Percentiles rank a stretch among this genome's conserved stretches.
phyloP scores from a whole-genome alignment of 2,113 vertebrate genomes.

The Electrona antarctica region DNA sequence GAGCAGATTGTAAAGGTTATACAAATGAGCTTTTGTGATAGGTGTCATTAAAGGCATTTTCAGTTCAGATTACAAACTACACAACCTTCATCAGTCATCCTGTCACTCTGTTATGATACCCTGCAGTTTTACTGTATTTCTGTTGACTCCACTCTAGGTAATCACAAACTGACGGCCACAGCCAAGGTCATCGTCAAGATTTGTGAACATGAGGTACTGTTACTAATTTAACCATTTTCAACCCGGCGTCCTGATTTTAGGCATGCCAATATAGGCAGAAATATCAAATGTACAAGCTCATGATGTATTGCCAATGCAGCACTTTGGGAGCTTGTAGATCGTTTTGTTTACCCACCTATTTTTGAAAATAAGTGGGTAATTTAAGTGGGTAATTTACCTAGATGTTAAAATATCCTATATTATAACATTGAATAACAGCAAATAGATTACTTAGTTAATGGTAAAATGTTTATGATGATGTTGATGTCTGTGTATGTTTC shows the following conservation, averaged over 20 bases:
- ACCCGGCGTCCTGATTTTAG: neutral
- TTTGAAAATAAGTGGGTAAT: no score
- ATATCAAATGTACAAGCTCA: no score
- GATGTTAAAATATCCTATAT: no score
- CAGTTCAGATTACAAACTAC: no score
- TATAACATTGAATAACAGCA: no score
- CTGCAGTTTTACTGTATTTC: neutral
- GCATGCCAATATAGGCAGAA: neutral
- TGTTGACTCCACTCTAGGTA: conserved; percentile 79
- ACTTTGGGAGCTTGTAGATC: no score
- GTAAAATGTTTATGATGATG: neutral
- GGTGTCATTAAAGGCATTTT: no score
- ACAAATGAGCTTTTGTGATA: no score
- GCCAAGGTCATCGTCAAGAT: conserved; percentile 99
- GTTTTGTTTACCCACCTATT: no score
- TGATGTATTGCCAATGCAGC: no score
- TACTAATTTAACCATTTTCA: neutral
- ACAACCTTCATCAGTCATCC: neutral
- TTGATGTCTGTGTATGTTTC: conserved; percentile 42
- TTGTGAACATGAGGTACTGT: conserved; percentile 95
- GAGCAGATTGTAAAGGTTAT: no score
- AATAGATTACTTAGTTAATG: neutral
- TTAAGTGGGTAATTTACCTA: no score
- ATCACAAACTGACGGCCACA: conserved; percentile 98
- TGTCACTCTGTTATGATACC: neutral